These are phyloP conservation scores for Autographa gamma DNA, from an alignment of 2,888 invertebrate genomes.

Conservation along the genomic window DNA sequence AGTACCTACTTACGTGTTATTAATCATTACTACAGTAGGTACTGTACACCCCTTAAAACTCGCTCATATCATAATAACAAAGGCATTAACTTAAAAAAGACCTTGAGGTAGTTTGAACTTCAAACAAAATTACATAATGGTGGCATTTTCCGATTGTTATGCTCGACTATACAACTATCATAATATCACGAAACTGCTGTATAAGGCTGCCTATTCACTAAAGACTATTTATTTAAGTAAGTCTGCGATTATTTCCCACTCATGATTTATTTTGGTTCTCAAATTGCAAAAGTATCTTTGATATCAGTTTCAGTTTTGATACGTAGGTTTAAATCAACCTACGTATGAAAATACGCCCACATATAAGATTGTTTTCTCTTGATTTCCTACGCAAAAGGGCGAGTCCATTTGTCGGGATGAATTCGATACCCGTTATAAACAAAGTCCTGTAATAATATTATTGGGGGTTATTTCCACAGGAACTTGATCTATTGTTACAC, in stretches of 20 bases:
- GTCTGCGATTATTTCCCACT: not conserved
- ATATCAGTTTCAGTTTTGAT: not conserved
- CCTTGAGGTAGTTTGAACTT: constrained; percentile 30
- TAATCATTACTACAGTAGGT: not conserved
- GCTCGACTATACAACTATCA: constrained; percentile 30
- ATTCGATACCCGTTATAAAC: not conserved
- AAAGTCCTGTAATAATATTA: not conserved
- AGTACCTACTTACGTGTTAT: not conserved
- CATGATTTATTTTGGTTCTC: not conserved
- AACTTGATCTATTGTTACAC: not conserved
- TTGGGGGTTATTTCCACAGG: not conserved
- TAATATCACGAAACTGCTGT: constrained; percentile 16
- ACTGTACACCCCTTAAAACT: not conserved
- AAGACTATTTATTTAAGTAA: not conserved
- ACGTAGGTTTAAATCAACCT: not conserved
- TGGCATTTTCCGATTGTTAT: constrained; percentile 21
- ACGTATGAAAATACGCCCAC: not conserved
- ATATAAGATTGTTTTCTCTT: not conserved
- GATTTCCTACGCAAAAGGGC: not conserved
- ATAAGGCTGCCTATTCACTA: constrained; percentile 15
- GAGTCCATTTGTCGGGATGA: not conserved
- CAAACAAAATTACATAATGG: constrained; percentile 41
- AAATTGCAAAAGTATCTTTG: not conserved
- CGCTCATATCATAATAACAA: constrained; percentile 25
- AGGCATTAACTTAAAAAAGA: constrained; percentile 25